Percentiles rank a stretch among this genome's conserved stretches.
phyloP scores from a whole-genome alignment of 2,113 vertebrate genomes.

The Candoia aspera region DNA sequence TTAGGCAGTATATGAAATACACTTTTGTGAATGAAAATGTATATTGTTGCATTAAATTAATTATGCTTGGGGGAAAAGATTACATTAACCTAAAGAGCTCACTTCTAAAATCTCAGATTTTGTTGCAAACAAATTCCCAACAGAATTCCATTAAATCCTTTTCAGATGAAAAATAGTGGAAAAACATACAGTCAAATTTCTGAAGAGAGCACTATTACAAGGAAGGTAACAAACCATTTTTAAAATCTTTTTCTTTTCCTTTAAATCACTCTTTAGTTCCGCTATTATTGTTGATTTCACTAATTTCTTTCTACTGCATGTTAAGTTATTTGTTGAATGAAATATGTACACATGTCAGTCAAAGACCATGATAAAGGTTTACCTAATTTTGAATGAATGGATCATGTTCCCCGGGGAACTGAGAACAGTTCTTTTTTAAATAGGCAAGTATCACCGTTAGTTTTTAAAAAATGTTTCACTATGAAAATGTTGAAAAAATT shows the following conservation, averaged over 20 bases:
- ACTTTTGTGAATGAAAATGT: too few species aligned
- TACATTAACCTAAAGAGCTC: background rate
- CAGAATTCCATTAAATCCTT: too few species aligned
- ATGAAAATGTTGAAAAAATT: constrained; percentile 19
- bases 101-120: background rate
- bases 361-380: too few species aligned
- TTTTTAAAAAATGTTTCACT: constrained; percentile 17
- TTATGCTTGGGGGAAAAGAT: background rate
- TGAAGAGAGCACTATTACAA: background rate
- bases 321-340: background rate
- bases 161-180: background rate
- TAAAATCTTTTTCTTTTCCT: background rate
- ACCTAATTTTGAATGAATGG: background rate
- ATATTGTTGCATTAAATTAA: background rate
- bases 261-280: background rate
- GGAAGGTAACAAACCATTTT: background rate
- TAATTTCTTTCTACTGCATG: background rate
- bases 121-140: background rate
- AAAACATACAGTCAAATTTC: background rate
- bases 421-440: constrained; percentile 8
- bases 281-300: background rate
- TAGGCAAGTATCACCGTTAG: constrained; percentile 6
- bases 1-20: too few species aligned
- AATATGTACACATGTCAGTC: too few species aligned
- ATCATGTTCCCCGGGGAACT: constrained; percentile 6